phyloP scores from a whole-genome alignment of 2,113 vertebrate genomes.

The Oxyura jamaicensis region DNA sequence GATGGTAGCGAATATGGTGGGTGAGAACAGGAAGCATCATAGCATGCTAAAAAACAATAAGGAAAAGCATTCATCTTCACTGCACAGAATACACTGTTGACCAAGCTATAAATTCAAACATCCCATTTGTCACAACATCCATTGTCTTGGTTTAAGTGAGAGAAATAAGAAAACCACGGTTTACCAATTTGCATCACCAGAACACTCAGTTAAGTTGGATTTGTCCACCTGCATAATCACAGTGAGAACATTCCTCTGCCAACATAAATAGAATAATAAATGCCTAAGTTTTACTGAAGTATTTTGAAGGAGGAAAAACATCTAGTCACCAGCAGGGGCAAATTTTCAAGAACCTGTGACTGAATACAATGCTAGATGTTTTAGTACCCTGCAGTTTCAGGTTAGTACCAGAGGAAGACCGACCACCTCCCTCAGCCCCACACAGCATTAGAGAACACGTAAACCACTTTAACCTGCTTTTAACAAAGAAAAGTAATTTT shows the following conservation, averaged over 20 bases:
- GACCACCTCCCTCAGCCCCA: neutral
- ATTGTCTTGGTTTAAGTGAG: neutral
- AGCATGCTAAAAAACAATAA: constrained; percentile 83
- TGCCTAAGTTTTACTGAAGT: neutral
- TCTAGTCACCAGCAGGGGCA: neutral
- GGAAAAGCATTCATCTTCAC: neutral
- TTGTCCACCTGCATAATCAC: neutral
- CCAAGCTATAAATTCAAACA: neutral
- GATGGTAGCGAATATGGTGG: constrained; percentile 99
- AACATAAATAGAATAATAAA: neutral
- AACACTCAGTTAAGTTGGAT: neutral
- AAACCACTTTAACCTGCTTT: neutral
- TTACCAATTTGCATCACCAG: neutral
- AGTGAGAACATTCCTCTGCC: neutral
- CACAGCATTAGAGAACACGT: neutral
- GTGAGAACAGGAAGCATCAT: constrained; percentile 99
- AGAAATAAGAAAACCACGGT: neutral
- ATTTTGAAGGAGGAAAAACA: neutral
- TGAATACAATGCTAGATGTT: neutral
- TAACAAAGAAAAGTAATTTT: neutral
- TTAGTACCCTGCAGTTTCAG: neutral
- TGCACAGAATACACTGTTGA: neutral
- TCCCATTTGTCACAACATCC: neutral
- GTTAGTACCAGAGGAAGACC: neutral
- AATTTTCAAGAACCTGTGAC: neutral